phyloP scores from a whole-genome alignment of 2,888 invertebrate genomes.

The Drosophila hawaiiensis region DNA sequence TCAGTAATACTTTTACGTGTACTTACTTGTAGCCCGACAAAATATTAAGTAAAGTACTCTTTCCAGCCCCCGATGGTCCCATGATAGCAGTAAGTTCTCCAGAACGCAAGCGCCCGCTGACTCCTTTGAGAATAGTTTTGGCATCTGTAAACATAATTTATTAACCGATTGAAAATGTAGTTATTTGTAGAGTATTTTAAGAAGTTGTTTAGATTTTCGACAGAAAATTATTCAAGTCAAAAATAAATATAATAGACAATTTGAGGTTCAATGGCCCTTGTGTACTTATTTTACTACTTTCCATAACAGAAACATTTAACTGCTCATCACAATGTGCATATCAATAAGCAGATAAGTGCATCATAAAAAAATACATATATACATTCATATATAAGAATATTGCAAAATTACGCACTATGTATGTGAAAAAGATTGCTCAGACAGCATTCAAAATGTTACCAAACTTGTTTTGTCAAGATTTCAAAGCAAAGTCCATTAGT shows the following conservation, averaged over 20 bases:
- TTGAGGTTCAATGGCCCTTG: slow-evolving; percentile 46
- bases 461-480: slow-evolving; percentile 22
- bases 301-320: slow-evolving; percentile 22
- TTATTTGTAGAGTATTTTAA: not conserved
- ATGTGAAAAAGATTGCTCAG: not conserved
- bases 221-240: not conserved
- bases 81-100: slow-evolving; percentile 98
- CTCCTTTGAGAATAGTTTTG: slow-evolving; percentile 94
- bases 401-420: not conserved
- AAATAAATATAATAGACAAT: slow-evolving; percentile 4
- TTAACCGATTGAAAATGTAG: slow-evolving; percentile 6
- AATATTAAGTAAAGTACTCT: slow-evolving; percentile 96
- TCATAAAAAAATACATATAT: slow-evolving; percentile 6
- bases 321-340: slow-evolving; percentile 15
- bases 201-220: not conserved
- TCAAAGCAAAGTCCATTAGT: not conserved
- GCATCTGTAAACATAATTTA: slow-evolving; percentile 88
- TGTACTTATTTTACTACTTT: slow-evolving; percentile 36
- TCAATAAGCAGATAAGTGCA: slow-evolving; percentile 2
- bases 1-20: not conserved
- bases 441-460: slow-evolving; percentile 1
- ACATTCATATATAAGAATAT: not conserved
- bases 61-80: slow-evolving; percentile 98
- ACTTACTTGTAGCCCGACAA: slow-evolving; percentile 97
- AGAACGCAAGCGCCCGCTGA: slow-evolving; percentile 94